A percentile compares a stretch with the other conserved stretches of the same genome.
Conservation (phyloP, 2,113 vertebrate genomes). For the Neolamprologus falcicula region DNA sequence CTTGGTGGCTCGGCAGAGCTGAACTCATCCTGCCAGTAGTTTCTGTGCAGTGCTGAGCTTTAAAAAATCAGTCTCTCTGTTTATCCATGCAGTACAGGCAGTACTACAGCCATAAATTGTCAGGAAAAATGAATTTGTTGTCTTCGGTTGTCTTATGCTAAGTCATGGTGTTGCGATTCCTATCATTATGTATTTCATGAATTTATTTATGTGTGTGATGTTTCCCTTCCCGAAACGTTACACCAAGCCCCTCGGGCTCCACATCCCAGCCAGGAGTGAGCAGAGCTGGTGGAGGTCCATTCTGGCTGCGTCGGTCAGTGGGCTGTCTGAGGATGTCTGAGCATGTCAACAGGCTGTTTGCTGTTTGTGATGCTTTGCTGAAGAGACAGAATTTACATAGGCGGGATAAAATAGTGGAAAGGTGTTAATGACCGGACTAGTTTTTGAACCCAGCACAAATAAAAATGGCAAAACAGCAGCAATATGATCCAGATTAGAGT, state of each 20-base stretch:
- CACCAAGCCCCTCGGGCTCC: not conserved
- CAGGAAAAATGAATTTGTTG: not conserved
- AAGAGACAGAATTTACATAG: not conserved
- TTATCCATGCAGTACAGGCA: slow-evolving; percentile 30
- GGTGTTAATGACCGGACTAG: not conserved
- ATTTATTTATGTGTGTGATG: slow-evolving; percentile 40
- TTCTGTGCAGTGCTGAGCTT: slow-evolving; percentile 21
- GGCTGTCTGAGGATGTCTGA: not conserved
- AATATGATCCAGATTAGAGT: not conserved
- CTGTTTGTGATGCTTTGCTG: not conserved
- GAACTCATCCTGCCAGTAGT: slow-evolving; percentile 31
- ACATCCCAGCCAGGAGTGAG: not conserved
- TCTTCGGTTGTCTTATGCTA: not conserved
- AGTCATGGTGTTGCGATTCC: not conserved
- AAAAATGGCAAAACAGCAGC: not conserved
- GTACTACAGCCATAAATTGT: not conserved
- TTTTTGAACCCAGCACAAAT: not conserved
- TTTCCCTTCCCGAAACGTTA: not conserved
- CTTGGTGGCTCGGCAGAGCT: slow-evolving; percentile 49
- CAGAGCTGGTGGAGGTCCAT: not conserved
- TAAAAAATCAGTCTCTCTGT: slow-evolving; percentile 12
- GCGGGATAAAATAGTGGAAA: not conserved
- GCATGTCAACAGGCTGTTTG: slow-evolving; percentile 1
- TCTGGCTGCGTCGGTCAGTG: not conserved
- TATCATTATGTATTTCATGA: slow-evolving; percentile 39